Conservation (phyloP, 2,797 vertebrate species). For the Ataeniobius toweri region DNA sequence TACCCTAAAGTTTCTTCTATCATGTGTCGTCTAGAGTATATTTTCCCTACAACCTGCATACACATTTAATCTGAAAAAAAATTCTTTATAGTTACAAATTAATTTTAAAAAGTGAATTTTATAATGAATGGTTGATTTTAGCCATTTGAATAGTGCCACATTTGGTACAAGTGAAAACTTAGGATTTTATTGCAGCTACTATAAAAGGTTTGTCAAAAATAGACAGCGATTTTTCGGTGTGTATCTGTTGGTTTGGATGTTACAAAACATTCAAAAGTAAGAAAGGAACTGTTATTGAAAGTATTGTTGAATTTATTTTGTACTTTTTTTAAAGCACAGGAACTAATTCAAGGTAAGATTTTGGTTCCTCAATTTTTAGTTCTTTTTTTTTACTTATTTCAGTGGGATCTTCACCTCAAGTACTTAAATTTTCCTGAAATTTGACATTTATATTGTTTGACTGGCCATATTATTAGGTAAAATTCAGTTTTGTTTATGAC, state of each 20-base stretch:
- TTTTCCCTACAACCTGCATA: background rate
- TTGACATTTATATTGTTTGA: conserved; percentile 9
- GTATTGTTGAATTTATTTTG: too few species aligned
- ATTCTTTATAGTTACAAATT: too few species aligned
- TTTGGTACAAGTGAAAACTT: too few species aligned
- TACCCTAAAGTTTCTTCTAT: background rate
- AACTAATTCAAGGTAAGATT: background rate
- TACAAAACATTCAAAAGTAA: too few species aligned
- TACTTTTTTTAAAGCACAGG: background rate
- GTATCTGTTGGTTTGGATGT: too few species aligned
- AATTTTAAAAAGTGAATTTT: too few species aligned
- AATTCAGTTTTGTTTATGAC: conserved; percentile 26
- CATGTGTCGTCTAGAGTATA: background rate
- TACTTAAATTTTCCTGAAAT: conserved; percentile 19
- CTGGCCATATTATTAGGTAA: conserved; percentile 30
- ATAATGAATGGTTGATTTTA: too few species aligned
- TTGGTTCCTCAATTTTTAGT: background rate
- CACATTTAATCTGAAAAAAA: background rate
- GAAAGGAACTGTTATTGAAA: too few species aligned
- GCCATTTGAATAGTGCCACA: too few species aligned
- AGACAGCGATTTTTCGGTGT: too few species aligned
- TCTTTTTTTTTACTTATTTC: background rate
- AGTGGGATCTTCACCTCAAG: background rate
- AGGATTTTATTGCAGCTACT: too few species aligned
- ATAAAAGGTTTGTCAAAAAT: too few species aligned